Evolutionary conservation across 2,888 invertebrate species (phyloP), one percentile per base, ranked within the genome.

Genomic region (Epirrita christyi): DNA sequence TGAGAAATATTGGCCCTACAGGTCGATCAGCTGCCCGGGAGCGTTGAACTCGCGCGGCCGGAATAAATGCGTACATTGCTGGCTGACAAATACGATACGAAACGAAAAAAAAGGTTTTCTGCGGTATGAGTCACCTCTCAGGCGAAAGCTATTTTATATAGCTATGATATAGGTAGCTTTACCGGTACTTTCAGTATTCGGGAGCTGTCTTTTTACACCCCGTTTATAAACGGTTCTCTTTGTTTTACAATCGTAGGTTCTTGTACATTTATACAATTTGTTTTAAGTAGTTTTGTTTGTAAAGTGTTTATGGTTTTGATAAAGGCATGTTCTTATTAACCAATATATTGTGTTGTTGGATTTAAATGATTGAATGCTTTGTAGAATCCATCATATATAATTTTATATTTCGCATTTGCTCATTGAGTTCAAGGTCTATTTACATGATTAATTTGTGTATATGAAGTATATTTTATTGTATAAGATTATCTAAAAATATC

Each of bases 241-340:
- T 29, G 9, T 5, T 32, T 32, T 32, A 32, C 32, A 32, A 9
- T 32, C 9, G 9, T 32, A 32, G 1, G 2, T 9, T 7, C 7
- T 32, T 32, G 7, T 32, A 7, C 32, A 32, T 32, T 32, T 32
- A 32, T 32, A 7, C 6, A 32, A 32, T 7, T 9, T 6, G 0
- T 43, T 28, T 14, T 27, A 15, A 29, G 15, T 34, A 32, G 10
- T 43, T 37, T 43, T 43, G 9, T 48, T 48, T 46, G 13, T 41
- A 41, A 14, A 45, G 21, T 46, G 14, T 32, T 53, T 42, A 13
- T 48, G 28, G 21, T 43, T 54, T 54, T 43, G 21, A 48, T 13
- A 54, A 11, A 11, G 8, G 2, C 7, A 34, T 47, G 10, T 7
- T 41, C 36, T 36, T 50, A n/a, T 32, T 11, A 8, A 40, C 11